Base-by-base conservation (phyloP, 2,113 vertebrate species). In the Collichthys lucidus region DNA sequence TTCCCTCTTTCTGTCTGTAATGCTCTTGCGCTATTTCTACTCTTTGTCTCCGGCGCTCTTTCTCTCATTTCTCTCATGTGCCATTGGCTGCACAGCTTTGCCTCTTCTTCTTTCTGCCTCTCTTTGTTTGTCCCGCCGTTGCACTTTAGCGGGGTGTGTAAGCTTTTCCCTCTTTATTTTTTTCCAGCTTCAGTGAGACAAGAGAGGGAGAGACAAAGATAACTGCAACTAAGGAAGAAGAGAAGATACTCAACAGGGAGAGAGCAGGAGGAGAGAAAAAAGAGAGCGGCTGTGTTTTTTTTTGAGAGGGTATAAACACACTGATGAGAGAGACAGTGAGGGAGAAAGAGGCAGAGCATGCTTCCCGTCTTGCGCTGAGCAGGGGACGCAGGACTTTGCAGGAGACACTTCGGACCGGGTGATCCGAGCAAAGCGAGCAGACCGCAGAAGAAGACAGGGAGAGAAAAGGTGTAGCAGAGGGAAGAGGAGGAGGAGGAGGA, bases 31-130 rank as follows among this genome's bases (percentile, higher is more conserved):
- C 83, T 87, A 57, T 85, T 91, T 89, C 83, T 65, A 76, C 83
- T 91, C 91, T 92, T 92, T 92, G 90, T 92, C 89, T 92, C 91
- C 61, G 67, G 79, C 67, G 53, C 82, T 92, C 85, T 79, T 70
- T 86, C 81, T 91, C 79, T 55, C 74, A n/a, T n/a, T n/a, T 90
- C 76, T 62, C 89, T 87, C 56, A 75, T 62, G 68, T 88, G 84
- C 84, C 82, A 90, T 86, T 88, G 89, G 88, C 84, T 91, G 88
- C 76, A 73, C 65, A 68, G 84, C 84, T 60, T 80, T 72, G 74
- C 80, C 65, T 80, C 75, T 69, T 83, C 77, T 87, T 77, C 75
- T 56, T 52, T 74, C 52, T 68, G 63, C 53, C 78, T 79, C 79
- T 84, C 67, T 83, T 83, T 77, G 74, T 89, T 80, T 89, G 86